A percentile compares a stretch with the other conserved stretches of the same genome.
phyloP scores from a whole-genome alignment of 2,797 vertebrate species.

The Amphiprion clarkii region DNA sequence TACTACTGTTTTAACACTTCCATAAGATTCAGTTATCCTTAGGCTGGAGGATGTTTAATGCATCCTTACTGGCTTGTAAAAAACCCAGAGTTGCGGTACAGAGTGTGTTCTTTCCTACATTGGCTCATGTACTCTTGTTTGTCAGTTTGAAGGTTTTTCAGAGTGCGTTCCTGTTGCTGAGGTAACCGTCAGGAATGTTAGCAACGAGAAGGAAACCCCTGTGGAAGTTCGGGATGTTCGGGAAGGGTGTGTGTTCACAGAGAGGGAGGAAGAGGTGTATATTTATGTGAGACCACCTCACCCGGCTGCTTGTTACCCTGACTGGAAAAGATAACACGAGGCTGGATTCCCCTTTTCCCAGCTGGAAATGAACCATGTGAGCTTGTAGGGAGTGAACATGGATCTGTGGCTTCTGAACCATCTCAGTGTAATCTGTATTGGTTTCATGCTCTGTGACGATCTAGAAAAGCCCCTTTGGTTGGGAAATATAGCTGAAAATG shows the following conservation, averaged over 20 bases:
- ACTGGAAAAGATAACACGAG: conserved; percentile 83
- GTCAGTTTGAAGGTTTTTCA: conserved; percentile 4
- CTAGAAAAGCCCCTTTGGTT: too few relatives aligned
- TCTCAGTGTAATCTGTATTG: too few relatives aligned
- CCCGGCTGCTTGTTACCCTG: conserved; percentile 68
- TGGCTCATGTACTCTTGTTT: conserved; percentile 17
- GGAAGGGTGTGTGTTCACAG: conserved; percentile 52
- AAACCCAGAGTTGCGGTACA: conserved; percentile 28
- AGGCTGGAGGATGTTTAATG: conserved; percentile 20
- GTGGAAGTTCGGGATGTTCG: conserved; percentile 81
- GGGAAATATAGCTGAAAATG: too few relatives aligned
- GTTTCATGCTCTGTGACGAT: too few relatives aligned
- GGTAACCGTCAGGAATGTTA: conserved; percentile 77
- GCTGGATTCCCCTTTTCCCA: conserved; percentile 69
- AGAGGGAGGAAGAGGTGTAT: conserved; percentile 78
- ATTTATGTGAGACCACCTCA: conserved; percentile 82
- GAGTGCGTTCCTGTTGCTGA: conserved; percentile 39
- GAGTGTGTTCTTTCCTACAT: conserved; percentile 27
- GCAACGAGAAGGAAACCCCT: conserved; percentile 81
- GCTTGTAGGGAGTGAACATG: too few relatives aligned
- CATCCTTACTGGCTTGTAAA: conserved; percentile 15
- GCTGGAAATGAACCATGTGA: conserved; percentile 2
- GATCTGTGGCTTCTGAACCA: too few relatives aligned
- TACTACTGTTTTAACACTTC: conserved; percentile 27
- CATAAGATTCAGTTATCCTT: conserved; percentile 33